These are phyloP conservation scores for Gila orcuttii DNA, from an alignment of 2,113 vertebrate species.

Conservation along the genomic window DNA sequence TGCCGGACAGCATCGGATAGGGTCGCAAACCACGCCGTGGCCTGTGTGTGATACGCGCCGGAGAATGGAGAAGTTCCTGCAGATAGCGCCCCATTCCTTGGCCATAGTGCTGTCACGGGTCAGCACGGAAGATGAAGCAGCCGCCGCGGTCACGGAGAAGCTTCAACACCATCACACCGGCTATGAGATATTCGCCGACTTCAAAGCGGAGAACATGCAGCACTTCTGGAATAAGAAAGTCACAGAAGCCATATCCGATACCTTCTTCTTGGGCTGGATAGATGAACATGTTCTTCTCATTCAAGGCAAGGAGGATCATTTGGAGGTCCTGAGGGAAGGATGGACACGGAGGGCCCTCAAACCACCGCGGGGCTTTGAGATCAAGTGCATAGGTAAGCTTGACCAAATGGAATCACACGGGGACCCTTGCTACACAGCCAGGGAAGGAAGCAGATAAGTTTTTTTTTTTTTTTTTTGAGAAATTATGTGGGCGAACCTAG, in stretches of 20 bases:
- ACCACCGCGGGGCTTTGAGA: slow-evolving; percentile 86
- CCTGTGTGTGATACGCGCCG: slow-evolving; percentile 56
- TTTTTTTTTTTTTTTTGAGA: too few species aligned
- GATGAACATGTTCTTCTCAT: slow-evolving; percentile 91
- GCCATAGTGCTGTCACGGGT: slow-evolving; percentile 84
- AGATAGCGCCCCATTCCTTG: slow-evolving; percentile 89
- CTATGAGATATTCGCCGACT: slow-evolving; percentile 92
- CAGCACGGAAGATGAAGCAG: slow-evolving; percentile 49
- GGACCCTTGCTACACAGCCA: background rate
- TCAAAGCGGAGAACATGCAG: slow-evolving; percentile 93
- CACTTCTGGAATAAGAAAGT: slow-evolving; percentile 93
- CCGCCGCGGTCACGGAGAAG: slow-evolving; percentile 55
- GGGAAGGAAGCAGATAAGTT: background rate
- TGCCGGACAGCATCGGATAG: slow-evolving; percentile 32
- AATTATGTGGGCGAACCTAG: background rate
- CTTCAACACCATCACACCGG: slow-evolving; percentile 80
- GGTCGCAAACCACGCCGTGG: slow-evolving; percentile 37
- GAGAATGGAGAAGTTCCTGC: slow-evolving; percentile 81
- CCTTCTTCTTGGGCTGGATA: slow-evolving; percentile 95
- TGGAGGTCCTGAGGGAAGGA: slow-evolving; percentile 89
- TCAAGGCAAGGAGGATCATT: slow-evolving; percentile 87
- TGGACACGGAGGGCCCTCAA: slow-evolving; percentile 87
- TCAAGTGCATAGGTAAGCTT: slow-evolving; percentile 86
- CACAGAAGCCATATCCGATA: slow-evolving; percentile 86
- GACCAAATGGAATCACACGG: background rate